These are phyloP conservation scores for Aromia moschata DNA, from an alignment of 2,888 invertebrate species.

Conservation along the genomic window DNA sequence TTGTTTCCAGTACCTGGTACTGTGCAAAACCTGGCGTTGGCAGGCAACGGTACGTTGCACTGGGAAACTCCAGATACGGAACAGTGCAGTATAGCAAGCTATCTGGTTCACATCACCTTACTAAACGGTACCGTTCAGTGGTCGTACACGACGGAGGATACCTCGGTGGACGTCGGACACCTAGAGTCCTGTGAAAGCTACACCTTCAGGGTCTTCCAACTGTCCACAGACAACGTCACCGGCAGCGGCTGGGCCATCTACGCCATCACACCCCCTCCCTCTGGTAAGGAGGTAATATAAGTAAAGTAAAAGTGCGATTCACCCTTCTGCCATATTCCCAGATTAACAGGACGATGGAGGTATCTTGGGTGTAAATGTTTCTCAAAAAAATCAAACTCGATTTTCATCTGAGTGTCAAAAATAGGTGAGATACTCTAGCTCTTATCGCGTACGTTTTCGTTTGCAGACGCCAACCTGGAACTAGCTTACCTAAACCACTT, in stretches of 20 bases:
- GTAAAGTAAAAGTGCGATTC: too few species aligned
- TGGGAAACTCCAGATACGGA: background rate
- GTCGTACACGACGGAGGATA: background rate
- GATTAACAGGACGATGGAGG: too few species aligned
- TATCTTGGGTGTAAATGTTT: too few species aligned
- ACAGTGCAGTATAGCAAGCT: background rate
- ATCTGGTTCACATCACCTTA: background rate
- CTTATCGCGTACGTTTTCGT: too few species aligned
- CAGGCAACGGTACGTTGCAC: background rate
- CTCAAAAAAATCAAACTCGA: too few species aligned
- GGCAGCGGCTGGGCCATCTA: background rate
- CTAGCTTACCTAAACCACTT: too few species aligned
- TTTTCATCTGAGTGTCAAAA: too few species aligned
- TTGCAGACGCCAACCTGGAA: too few species aligned
- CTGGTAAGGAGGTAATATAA: too few species aligned
- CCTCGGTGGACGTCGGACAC: background rate
- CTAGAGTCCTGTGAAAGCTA: background rate
- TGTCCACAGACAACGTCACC: background rate
- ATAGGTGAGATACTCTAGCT: too few species aligned
- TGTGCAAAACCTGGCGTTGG: background rate
- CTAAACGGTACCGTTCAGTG: background rate
- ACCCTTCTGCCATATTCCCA: too few species aligned
- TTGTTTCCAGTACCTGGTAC: background rate
- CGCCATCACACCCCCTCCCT: background rate
- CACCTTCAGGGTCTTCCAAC: background rate